phyloP scores from a whole-genome alignment of 2,888 invertebrate genomes.

The Tenthredo amoena region DNA sequence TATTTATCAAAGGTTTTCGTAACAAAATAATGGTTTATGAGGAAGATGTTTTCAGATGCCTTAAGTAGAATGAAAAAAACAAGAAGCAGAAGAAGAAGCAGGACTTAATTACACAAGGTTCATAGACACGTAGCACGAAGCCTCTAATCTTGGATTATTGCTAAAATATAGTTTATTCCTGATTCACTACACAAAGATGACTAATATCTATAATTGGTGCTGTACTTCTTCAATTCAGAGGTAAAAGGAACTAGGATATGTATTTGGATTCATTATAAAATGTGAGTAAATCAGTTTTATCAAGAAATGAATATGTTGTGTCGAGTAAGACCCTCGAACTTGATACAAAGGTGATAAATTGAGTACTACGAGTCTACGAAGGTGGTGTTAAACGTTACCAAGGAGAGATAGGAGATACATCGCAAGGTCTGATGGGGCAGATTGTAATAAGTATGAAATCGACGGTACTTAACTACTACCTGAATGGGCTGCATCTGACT shows the following conservation, averaged over 20 bases:
- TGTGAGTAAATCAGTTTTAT: background rate
- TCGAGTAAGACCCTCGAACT: background rate
- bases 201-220: background rate
- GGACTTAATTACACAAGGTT: constrained; percentile 15
- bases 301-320: background rate
- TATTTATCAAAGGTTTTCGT: background rate
- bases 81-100: constrained; percentile 10
- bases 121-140: background rate
- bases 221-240: background rate
- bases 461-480: constrained; percentile 62
- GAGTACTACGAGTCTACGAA: background rate
- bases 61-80: background rate
- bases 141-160: no score
- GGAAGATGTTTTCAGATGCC: background rate
- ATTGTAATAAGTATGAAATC: constrained; percentile 54
- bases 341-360: background rate
- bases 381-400: constrained; percentile 47
- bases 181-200: background rate
- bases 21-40: background rate
- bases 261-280: background rate
- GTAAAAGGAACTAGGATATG: background rate
- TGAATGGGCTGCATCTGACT: constrained; percentile 69
- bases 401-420: constrained; percentile 35
- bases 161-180: background rate
- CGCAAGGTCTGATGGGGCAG: constrained; percentile 38